phyloP scores from a whole-genome alignment of 2,113 vertebrate species.

The Coracopsis vasa region DNA sequence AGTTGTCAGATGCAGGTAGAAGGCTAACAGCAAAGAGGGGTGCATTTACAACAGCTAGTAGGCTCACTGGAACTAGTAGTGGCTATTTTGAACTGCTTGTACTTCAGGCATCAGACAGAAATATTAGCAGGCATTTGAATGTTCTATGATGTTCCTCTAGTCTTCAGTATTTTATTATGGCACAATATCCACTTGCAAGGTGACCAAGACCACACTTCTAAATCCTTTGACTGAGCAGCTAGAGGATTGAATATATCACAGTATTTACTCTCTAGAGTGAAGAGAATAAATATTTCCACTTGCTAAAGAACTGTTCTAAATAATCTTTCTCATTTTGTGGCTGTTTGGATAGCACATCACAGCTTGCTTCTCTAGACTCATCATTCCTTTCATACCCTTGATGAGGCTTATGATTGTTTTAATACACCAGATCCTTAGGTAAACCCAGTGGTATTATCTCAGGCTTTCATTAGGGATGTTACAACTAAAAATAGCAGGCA shows the following conservation, averaged over 20 bases:
- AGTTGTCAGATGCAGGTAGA: background rate
- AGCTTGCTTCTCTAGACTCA: slow-evolving; percentile 35
- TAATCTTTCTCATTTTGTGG: slow-evolving; percentile 3
- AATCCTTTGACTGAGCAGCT: background rate
- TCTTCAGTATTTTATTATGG: background rate
- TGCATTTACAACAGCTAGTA: background rate
- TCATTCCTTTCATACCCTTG: slow-evolving; percentile 19
- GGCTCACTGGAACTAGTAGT: background rate
- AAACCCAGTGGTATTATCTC: slow-evolving; percentile 20
- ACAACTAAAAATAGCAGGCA: slow-evolving; percentile 19
- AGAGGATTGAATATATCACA: background rate
- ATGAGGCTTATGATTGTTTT: slow-evolving; percentile 38
- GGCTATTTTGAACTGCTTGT: background rate
- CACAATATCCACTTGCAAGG: background rate
- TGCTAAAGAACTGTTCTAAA: slow-evolving; percentile 3
- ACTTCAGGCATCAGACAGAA: background rate
- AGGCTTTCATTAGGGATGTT: slow-evolving; percentile 29
- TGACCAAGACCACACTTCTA: background rate
- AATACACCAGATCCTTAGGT: slow-evolving; percentile 25
- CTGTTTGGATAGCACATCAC: slow-evolving; percentile 17
- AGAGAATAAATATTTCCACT: background rate
- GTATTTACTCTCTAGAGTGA: background rate
- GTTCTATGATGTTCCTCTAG: background rate
- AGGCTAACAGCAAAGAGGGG: background rate
- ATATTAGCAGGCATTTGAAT: background rate